Evolutionary conservation across 2,797 vertebrate genomes (phyloP).

Genomic region (Parauchenoglanis punctatus): DNA sequence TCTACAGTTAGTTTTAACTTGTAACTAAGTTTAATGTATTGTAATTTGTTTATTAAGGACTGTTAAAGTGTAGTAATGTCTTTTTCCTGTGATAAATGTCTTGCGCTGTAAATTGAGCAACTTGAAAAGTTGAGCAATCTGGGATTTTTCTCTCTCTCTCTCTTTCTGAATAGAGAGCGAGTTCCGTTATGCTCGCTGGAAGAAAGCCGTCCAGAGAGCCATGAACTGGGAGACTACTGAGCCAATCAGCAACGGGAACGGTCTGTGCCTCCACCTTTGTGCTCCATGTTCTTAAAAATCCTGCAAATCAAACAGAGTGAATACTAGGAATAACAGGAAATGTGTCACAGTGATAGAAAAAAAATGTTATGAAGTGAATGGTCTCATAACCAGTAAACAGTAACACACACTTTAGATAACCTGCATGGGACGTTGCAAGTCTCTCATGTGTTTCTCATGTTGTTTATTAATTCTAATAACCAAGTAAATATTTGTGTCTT

Average conservation of each 20-base stretch:
- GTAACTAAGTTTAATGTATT: neutral
- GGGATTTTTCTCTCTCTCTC: neutral
- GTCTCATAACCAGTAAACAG: neutral
- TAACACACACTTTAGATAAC: neutral
- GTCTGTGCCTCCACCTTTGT: slow-evolving; percentile 48
- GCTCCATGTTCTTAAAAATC: neutral
- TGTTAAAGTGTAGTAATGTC: neutral
- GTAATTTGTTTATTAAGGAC: neutral
- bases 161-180: slow-evolving; percentile 83
- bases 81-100: neutral
- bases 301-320: neutral
- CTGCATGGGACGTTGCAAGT: neutral
- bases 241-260: slow-evolving; percentile 76
- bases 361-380: neutral
- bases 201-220: slow-evolving; percentile 91
- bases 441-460: neutral
- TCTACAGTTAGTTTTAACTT: neutral
- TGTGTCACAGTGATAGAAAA: neutral
- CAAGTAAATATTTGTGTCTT: neutral
- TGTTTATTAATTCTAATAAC: neutral
- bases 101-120: neutral
- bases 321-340: neutral
- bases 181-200: slow-evolving; percentile 93
- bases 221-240: slow-evolving; percentile 93
- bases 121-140: neutral